Evolutionary conservation across 37 sponge, comb jelly and placozoan species (phyloP), one percentile per base, ranked within the genome.

Genomic region (Halisarca cf. caerulea): DNA sequence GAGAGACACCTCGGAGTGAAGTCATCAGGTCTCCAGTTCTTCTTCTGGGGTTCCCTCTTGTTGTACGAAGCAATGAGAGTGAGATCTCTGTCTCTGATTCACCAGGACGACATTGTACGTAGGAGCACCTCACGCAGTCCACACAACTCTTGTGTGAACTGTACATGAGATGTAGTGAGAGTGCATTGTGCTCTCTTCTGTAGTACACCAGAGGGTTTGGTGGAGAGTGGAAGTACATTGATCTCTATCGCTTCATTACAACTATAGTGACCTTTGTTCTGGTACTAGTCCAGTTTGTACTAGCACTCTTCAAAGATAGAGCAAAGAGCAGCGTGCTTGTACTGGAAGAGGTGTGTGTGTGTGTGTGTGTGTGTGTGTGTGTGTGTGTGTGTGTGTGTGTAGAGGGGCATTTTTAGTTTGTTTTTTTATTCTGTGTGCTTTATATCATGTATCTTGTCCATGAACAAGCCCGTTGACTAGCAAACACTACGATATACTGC

Each of bases 231-330:
- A 36, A 17, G 35, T 74, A 43, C 24, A 38, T 43, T 11, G 88
- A 91, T 35, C 3, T 57, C 66, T 84, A 84, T 43, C 85, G 85
- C 27, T 91, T 91, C 44, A 57, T 66, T 14, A 87, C 91, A 9
- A 83, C 83, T 69, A 45, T 61, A 40, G 54, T 87, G 51, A 66
- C 77, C 58, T 74, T 77, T 36, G 74, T 58, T 15, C 11, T 58
- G 47, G 80, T 74, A 53, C 43, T 89, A 33, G 81, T 81, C 64
- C 82, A 86, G 94, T 87, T 93, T 66, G 41, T 93, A 21, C 74
- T 93, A 39, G 37, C 81, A 57, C 55, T 94, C 51, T 72, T 93
- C 57, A 84, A 90, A 2, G 94, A 93, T 45, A 88, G 78, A 27
- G 61, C 25, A 78, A 57, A 82, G 23, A 39, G 30, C 1, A 54